Evolutionary conservation across 2,797 vertebrate genomes (phyloP).

Genomic region (Melopsittacus undulatus): DNA sequence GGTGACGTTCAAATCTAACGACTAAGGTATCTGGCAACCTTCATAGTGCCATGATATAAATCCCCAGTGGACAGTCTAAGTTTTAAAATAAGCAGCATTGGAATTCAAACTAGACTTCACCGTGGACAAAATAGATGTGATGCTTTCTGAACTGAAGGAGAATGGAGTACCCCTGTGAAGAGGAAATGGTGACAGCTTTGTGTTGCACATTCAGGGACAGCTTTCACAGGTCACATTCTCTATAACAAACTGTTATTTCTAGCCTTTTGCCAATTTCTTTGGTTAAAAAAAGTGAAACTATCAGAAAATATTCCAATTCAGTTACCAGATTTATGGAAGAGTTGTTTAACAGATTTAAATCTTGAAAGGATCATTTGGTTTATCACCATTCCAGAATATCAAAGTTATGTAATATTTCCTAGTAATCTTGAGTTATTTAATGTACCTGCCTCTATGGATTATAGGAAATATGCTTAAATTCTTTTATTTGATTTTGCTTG

Average conservation of each 20-base stretch:
- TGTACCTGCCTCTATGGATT: neutral
- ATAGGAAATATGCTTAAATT: neutral
- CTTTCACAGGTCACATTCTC: neutral
- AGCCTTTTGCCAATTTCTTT: neutral
- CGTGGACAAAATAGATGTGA: constrained; percentile 31
- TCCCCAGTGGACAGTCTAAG: neutral
- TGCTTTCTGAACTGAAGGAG: constrained; percentile 8
- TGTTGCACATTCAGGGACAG: neutral
- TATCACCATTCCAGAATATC: neutral
- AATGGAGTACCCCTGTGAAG: neutral
- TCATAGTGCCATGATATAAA: constrained; percentile 18
- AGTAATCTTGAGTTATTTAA: neutral
- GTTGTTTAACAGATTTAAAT: neutral
- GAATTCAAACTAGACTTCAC: constrained; percentile 44
- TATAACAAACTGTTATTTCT: neutral
- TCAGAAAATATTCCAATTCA: neutral
- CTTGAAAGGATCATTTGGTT: neutral
- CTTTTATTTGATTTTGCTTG: neutral
- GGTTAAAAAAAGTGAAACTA: neutral
- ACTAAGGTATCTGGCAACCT: constrained; percentile 48
- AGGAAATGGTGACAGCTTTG: neutral
- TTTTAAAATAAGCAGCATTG: constrained; percentile 53
- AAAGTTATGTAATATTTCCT: neutral
- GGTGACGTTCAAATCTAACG: constrained; percentile 38
- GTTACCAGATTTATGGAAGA: neutral